phyloP scores from a whole-genome alignment of 2,113 vertebrate species.

The Mormoops blainvillei region DNA sequence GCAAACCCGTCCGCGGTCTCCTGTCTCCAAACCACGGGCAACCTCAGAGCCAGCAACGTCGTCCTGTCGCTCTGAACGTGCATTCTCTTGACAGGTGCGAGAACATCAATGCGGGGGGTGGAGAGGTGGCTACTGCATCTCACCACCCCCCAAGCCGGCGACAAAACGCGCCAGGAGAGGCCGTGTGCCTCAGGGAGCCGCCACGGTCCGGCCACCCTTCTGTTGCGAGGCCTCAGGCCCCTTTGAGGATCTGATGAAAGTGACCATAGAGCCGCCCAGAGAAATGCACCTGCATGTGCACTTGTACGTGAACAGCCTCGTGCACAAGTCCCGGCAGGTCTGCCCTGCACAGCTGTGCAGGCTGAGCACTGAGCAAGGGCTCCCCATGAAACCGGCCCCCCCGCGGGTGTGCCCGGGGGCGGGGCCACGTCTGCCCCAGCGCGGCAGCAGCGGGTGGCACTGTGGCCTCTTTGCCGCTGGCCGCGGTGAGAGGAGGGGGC shows the following conservation, averaged over 20 bases:
- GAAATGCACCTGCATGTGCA: too few species aligned
- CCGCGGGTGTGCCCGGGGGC: rapidly evolving
- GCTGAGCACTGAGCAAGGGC: not conserved
- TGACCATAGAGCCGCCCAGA: not conserved
- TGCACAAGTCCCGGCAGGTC: not conserved
- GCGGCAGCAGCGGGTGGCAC: rapidly evolving
- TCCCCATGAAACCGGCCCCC: not conserved
- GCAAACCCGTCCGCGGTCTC: too few species aligned
- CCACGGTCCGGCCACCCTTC: not conserved
- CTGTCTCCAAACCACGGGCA: rapidly evolving
- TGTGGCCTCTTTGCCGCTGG: too few species aligned
- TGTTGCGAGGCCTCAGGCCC: not conserved
- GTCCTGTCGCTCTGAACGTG: rapidly evolving
- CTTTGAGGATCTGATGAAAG: not conserved
- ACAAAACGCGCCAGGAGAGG: too few species aligned
- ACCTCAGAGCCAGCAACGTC: rapidly evolving
- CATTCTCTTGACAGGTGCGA: rapidly evolving
- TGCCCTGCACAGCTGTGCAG: not conserved
- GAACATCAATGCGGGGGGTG: rapidly evolving
- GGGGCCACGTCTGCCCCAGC: not conserved
- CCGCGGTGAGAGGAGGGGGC: too few species aligned
- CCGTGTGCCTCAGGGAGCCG: rapidly evolving
- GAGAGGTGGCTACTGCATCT: not conserved
- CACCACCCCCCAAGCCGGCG: not conserved
- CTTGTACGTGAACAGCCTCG: rapidly evolving